phyloP scores from a whole-genome alignment of 1,140 invertebrate genomes.

The Orius insidiosus region DNA sequence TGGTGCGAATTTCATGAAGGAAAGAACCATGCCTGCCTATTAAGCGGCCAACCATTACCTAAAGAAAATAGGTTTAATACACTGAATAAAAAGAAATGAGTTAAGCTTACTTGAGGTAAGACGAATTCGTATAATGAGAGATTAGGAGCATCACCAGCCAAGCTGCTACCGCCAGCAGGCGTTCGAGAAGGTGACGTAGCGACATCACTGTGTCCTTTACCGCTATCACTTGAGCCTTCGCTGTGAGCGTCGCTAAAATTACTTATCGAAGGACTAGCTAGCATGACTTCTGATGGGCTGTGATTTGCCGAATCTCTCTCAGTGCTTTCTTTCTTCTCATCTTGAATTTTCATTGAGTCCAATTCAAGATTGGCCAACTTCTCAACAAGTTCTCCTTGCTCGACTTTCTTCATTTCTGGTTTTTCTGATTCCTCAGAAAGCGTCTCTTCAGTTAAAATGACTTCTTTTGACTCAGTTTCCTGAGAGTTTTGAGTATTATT shows the following conservation, averaged over 20 bases:
- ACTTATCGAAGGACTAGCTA: constrained; percentile 41
- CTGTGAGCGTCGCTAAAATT: constrained; percentile 47
- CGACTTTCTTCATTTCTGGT: constrained; percentile 13
- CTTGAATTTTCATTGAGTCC: constrained; percentile 16
- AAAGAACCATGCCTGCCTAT: constrained; percentile 72
- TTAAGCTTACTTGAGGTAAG: constrained; percentile 18
- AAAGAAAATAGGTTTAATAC: constrained; percentile 26
- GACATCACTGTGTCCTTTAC: constrained; percentile 51
- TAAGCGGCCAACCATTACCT: constrained; percentile 60
- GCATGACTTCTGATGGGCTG: constrained; percentile 43
- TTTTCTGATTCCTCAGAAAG: constrained; percentile 9
- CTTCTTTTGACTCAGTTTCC: too few species aligned
- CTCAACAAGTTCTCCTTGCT: constrained; percentile 10
- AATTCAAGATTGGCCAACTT: constrained; percentile 16
- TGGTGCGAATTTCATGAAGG: constrained; percentile 60
- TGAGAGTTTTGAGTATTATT: too few species aligned
- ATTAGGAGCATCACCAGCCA: constrained; percentile 19
- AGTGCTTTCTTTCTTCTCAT: constrained; percentile 15
- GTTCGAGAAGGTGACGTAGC: constrained; percentile 35
- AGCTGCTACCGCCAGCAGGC: constrained; percentile 20
- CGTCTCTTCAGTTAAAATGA: too few species aligned
- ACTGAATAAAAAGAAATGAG: neutral
- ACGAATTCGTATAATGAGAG: constrained; percentile 20
- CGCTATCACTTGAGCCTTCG: constrained; percentile 59
- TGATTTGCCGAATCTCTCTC: constrained; percentile 48